phyloP scores from a whole-genome alignment of 1,140 invertebrate genomes.

The Acyrthosiphon pisum region DNA sequence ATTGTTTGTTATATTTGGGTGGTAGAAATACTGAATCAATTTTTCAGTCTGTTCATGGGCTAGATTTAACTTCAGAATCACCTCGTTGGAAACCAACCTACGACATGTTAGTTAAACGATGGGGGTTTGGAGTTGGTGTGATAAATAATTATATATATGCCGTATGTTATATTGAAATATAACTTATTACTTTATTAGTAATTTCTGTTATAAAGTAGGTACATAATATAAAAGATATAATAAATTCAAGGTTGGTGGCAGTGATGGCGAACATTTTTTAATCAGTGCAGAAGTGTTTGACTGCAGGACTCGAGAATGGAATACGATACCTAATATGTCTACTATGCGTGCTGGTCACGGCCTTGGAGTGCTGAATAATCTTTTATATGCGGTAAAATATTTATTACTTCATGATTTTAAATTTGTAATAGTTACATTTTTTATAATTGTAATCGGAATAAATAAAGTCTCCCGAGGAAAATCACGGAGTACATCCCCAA shows the following conservation, averaged over 20 bases:
- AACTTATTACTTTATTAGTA: background rate
- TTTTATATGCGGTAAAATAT: too few species aligned
- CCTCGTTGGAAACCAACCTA: conserved; percentile 78
- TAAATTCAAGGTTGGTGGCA: conserved; percentile 73
- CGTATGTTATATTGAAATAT: conserved; percentile 66
- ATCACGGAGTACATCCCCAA: too few species aligned
- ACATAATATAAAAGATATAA: conserved; percentile 67
- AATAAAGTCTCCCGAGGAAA: too few species aligned
- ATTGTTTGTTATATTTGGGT: conserved; percentile 94
- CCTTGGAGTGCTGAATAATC: too few species aligned
- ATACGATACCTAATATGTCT: conserved; percentile 83
- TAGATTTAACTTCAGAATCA: conserved; percentile 67
- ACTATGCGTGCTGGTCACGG: too few species aligned
- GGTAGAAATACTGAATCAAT: too few species aligned
- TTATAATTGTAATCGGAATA: too few species aligned
- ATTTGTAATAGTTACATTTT: too few species aligned
- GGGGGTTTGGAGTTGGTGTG: conserved; percentile 64
- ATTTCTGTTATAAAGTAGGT: conserved; percentile 66
- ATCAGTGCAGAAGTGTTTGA: conserved; percentile 91
- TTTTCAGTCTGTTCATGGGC: conserved; percentile 84
- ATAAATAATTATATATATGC: conserved; percentile 83
- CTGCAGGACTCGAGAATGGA: conserved; percentile 81
- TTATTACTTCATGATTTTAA: too few species aligned
- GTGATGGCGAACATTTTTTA: conserved; percentile 90
- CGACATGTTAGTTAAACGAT: conserved; percentile 87